These are phyloP conservation scores for Mythimna pallens DNA, from an alignment of 2,888 invertebrate species.

Conservation along the genomic window DNA sequence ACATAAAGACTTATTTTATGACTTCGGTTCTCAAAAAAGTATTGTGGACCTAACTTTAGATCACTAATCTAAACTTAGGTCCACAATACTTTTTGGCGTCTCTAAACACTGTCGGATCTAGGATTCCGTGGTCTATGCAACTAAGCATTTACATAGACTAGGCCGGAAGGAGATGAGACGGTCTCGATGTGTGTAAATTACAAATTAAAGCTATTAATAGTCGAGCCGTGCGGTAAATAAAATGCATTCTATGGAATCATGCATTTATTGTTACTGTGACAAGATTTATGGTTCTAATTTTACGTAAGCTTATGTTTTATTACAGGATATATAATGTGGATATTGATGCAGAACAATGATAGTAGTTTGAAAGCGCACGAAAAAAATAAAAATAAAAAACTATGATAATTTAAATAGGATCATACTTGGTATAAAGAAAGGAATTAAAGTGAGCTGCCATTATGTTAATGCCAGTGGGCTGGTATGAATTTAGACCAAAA, in stretches of 20 bases:
- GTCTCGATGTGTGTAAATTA: slow-evolving; percentile 66
- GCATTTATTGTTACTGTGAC: slow-evolving; percentile 45
- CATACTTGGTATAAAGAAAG: no score
- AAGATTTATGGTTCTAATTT: slow-evolving; percentile 53
- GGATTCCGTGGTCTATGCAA: not conserved
- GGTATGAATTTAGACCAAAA: no score
- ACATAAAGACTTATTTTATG: no score
- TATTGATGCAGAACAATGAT: slow-evolving; percentile 12
- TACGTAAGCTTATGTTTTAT: slow-evolving; percentile 16
- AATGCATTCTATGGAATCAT: slow-evolving; percentile 60
- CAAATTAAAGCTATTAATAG: slow-evolving; percentile 68
- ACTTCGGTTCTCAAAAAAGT: not conserved
- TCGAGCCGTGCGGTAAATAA: slow-evolving; percentile 53
- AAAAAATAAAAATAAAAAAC: not conserved
- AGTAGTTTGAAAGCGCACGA: not conserved
- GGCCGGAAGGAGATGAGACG: slow-evolving; percentile 68
- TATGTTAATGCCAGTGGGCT: not conserved
- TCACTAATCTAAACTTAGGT: not conserved
- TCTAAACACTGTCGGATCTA: no score
- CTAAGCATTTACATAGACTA: slow-evolving; percentile 52
- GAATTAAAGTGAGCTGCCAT: not conserved
- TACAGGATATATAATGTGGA: slow-evolving; percentile 36
- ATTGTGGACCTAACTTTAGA: not conserved
- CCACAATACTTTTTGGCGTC: not conserved
- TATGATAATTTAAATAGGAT: no score